Evolutionary conservation across 2,888 invertebrate genomes (phyloP), one percentile per base, ranked within the genome.

Genomic region (Acanthococcus lagerstroemiae): DNA sequence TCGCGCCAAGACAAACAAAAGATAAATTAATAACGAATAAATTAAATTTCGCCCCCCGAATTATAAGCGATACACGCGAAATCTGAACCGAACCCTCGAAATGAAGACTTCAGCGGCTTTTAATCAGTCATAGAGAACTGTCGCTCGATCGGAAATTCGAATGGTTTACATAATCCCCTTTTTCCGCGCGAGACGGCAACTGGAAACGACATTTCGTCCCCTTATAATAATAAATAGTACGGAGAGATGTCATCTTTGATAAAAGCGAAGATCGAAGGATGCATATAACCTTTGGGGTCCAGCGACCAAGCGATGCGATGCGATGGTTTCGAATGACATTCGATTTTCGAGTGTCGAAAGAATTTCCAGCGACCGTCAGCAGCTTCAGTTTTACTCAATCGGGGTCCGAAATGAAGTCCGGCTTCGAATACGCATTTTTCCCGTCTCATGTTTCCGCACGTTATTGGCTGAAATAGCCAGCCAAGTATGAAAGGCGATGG

Each of bases 151-250:
- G 63, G 63, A 63, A 30, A 63, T 63, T 30, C 63, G 63, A 63
- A 52, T 58, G 44, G 58, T 58, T 44, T 58, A 58, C 45, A 46
- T 46, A 44, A 22, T 46, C 44, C 46, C 22, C 44, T 46, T 46
- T 58, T 46, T 37, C 46, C 58, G 26, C 1, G 15, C 17, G 52
- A 22, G 37, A 54, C 50, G 25, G 52, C 63, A 63, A 63, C 50
- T 63, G 63, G 63, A 63, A 63, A 63, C 63, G 63, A 63, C 63
- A 63, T 50, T 63, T 63, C 24, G 63, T 52, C 54, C 63, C 63
- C 63, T 52, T 54, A 37, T 52, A 63, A 63, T 63, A 63, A 63
- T 63, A 63, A 63, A 63, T 63, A 63, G 63, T 63, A 63, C 54
- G 52, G 54, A 63, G 37, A 52, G 63, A 63, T 63, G 63, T 63